Percentiles rank a stretch among this genome's conserved stretches.
Evolutionary conservation across 2,797 vertebrate genomes (phyloP).

Genomic region (Hemibagrus guttatus): DNA sequence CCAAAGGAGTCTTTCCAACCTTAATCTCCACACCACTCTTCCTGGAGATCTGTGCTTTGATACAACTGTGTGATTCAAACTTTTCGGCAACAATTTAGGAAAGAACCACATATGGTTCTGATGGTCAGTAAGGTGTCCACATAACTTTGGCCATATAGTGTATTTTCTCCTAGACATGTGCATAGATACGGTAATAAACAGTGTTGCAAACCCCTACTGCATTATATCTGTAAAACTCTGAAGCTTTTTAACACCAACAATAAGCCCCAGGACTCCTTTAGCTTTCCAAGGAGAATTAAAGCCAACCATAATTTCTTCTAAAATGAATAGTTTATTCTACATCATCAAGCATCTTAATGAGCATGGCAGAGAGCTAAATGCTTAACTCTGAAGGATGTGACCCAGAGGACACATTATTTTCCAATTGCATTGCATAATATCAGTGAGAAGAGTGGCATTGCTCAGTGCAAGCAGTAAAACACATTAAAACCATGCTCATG

Average conservation of each 20-base stretch:
- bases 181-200: background rate
- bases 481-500: background rate
- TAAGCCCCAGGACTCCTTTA: background rate
- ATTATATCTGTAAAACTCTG: background rate
- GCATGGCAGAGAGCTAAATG: conserved; percentile 4
- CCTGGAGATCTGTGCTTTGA: background rate
- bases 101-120: background rate
- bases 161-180: background rate
- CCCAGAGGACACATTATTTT: conserved; percentile 15
- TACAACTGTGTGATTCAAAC: background rate
- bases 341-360: conserved; percentile 15
- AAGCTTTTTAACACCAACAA: background rate
- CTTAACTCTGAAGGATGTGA: background rate
- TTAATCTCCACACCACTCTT: background rate
- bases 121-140: background rate
- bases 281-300: conserved; percentile 2
- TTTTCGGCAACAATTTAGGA: background rate
- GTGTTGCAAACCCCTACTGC: background rate
- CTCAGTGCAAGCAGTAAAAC: background rate
- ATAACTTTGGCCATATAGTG: background rate
- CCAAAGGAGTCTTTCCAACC: background rate
- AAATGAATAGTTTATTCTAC: background rate
- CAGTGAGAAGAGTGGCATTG: background rate
- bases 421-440: background rate
- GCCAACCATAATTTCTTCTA: background rate